A percentile compares a stretch with the other conserved stretches of the same genome.
phyloP scores from a whole-genome alignment of 2,797 vertebrate genomes.

The Enteromius radiatus region DNA sequence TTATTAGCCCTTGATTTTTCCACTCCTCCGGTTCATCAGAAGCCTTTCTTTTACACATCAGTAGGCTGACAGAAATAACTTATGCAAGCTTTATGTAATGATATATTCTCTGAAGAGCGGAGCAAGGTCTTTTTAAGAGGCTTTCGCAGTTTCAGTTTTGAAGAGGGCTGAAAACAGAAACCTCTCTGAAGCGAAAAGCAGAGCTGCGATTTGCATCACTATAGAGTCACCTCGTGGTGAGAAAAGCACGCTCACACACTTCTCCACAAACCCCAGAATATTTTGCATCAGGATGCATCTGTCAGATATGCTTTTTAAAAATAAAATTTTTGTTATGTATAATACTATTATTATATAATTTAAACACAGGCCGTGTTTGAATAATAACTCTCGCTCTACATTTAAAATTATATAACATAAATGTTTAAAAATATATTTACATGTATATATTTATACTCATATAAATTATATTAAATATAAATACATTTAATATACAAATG shows the following conservation, averaged over 20 bases:
- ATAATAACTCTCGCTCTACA: no score
- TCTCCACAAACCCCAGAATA: background rate
- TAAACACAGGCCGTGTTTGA: no score
- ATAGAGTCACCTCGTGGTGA: background rate
- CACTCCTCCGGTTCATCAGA: constrained; percentile 18
- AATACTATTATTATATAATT: background rate
- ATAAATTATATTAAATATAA: no score
- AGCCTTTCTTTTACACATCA: constrained; percentile 24
- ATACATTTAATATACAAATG: no score
- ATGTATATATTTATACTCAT: no score
- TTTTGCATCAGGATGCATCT: background rate
- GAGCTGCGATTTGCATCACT: constrained; percentile 18
- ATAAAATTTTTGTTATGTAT: background rate
- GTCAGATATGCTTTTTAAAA: background rate
- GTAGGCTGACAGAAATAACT: constrained; percentile 33
- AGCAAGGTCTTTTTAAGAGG: constrained; percentile 6
- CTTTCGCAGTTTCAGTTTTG: constrained; percentile 16
- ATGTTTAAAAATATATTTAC: no score
- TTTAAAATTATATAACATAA: no score
- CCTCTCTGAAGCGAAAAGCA: constrained; percentile 17
- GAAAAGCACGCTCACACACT: background rate
- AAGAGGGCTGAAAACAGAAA: constrained; percentile 29
- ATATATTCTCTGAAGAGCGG: constrained; percentile 6
- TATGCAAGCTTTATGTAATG: constrained; percentile 56
- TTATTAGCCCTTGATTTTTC: constrained; percentile 4